Evolutionary conservation across 2,113 vertebrate species (phyloP), one percentile per base, ranked within the genome.

Genomic region (Morone saxatilis): DNA sequence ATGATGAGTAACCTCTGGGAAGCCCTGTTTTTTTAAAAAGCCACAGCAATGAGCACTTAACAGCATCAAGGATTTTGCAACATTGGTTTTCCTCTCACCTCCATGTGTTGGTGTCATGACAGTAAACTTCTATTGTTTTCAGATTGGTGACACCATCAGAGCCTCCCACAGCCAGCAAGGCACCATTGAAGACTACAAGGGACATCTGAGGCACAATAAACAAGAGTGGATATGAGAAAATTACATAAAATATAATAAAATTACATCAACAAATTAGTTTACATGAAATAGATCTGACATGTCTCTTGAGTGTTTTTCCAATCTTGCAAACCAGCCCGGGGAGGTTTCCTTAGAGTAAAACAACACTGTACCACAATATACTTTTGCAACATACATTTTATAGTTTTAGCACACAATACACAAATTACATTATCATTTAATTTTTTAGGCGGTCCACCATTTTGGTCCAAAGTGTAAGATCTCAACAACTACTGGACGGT

Each of bases 31-130:
- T 31, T 31, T 31, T 31, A 4, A 47, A 50, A n/a, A 75, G 3
- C 1, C 8, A n/a, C 45, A 75, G 20, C 45, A 53, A 7, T 45
- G 1, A 38, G 43, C 16, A 53, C 16, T 45, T 3, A 53, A 65
- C 22, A 22, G 65, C 22, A 20, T 50, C 3, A 8, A 19, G 36
- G 13, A 56, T 41, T 25, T 59, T 25, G 16, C 9, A 10, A 19
- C 1, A 13, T 0, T 20, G n/a, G 2, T 14, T 78, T 40, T 43
- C 31, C 1, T 72, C 59, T 88, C 84, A 95, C 93, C 91, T 94
- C 92, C 93, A 95, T 13, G 76, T 81, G 78, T 94, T 95, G 63
- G 79, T 90, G 50, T 96, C 92, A 56, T 91, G 84, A 56, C 90
- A 89, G 80, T 95, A 96, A 5, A 78, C 81, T 43, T 94, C 93